Evolutionary conservation across 2,113 vertebrate genomes (phyloP).

Genomic region (Smithornis capensis): DNA sequence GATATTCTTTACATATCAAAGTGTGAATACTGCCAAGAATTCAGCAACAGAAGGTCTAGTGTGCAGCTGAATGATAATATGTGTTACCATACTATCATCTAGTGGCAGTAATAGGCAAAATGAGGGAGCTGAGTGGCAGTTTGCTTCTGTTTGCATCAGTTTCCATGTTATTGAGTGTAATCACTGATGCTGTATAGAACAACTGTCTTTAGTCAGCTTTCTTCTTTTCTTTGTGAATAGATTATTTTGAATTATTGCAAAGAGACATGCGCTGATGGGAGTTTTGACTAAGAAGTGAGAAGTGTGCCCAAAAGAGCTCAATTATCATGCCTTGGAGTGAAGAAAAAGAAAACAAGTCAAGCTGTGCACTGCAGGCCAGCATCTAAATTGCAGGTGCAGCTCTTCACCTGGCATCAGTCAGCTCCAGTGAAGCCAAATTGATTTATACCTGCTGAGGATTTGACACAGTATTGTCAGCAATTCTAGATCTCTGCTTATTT

Average conservation of each 20-base stretch:
- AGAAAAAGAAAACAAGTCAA: constrained; percentile 38
- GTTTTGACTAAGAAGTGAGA: neutral
- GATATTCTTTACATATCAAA: neutral
- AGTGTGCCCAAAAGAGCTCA: neutral
- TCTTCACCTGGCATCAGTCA: constrained; percentile 17
- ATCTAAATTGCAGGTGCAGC: constrained; percentile 30
- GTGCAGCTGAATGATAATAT: neutral
- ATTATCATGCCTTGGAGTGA: neutral
- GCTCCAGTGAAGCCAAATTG: neutral
- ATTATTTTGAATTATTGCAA: neutral
- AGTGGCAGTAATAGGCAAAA: constrained; percentile 18
- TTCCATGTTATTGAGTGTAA: neutral
- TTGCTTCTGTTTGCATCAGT: neutral
- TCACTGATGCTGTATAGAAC: neutral
- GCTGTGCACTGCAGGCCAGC: constrained; percentile 38
- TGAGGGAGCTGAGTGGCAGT: neutral
- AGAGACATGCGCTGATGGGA: neutral
- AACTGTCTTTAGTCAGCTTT: neutral
- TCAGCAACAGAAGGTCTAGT: neutral
- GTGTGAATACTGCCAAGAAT: neutral
- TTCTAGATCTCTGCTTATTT: neutral
- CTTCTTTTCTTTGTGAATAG: neutral
- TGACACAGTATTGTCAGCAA: neutral
- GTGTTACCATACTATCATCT: constrained; percentile 46
- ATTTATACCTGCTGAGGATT: constrained; percentile 26